These are phyloP conservation scores for Drosophila fuyamai DNA, from an alignment of 1,140 invertebrate genomes.

Conservation along the genomic window DNA sequence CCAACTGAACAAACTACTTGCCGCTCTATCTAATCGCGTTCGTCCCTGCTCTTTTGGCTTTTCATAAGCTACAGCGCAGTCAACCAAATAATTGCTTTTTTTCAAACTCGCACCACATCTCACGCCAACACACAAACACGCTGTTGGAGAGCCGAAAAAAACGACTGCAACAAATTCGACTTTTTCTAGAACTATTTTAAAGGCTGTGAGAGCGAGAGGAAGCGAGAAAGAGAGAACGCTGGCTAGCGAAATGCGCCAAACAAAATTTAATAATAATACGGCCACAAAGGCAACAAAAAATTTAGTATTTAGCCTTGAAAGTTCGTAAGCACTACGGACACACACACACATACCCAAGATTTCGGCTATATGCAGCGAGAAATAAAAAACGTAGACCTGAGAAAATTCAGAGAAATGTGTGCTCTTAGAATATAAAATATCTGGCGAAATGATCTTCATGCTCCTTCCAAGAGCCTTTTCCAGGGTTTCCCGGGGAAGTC, in stretches of 20 bases:
- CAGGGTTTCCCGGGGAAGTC: too few species aligned
- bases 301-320: slow-evolving; percentile 81
- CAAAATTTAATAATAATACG: slow-evolving; percentile 80
- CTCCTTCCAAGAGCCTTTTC: too few species aligned
- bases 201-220: slow-evolving; percentile 27
- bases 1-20: slow-evolving; percentile 76
- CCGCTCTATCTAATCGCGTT: slow-evolving; percentile 72
- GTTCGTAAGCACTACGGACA: slow-evolving; percentile 77
- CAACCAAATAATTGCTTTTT: slow-evolving; percentile 77
- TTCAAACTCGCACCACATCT: slow-evolving; percentile 37
- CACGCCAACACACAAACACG: slow-evolving; percentile 11
- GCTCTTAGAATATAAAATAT: not conserved
- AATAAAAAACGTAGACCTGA: slow-evolving; percentile 22
- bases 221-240: slow-evolving; percentile 10
- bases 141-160: slow-evolving; percentile 27
- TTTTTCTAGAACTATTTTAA: slow-evolving; percentile 78
- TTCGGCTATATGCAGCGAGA: slow-evolving; percentile 44
- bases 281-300: slow-evolving; percentile 50
- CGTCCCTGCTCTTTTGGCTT: slow-evolving; percentile 44
- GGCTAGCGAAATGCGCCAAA: slow-evolving; percentile 66
- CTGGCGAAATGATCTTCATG: slow-evolving; percentile 18
- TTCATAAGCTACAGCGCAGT: slow-evolving; percentile 60
- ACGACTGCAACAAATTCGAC: slow-evolving; percentile 45
- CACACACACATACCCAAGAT: slow-evolving; percentile 47
- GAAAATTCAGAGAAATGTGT: slow-evolving; percentile 14